Base-by-base conservation (phyloP, 2,888 invertebrate species). In the Oeneis ivallda region DNA sequence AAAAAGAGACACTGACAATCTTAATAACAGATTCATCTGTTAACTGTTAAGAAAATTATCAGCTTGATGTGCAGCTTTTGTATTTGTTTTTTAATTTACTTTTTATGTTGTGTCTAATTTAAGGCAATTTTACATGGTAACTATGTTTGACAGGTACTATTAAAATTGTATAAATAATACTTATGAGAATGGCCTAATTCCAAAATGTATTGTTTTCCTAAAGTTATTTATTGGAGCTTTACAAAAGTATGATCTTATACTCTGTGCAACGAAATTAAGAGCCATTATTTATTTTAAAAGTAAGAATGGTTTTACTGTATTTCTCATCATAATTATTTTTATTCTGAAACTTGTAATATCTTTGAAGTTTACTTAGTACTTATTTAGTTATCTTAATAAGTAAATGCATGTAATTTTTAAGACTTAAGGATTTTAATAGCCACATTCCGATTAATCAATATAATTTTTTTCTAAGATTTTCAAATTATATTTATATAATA, bases 1-100 rank as follows among this genome's bases (percentile, higher is more conserved):
- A 90, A 86, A 90, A 86, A 83, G 76, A 70, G 74, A 79, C 80
- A 87, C 87, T 84, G 80, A 74, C 68, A 74, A 81, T 84, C 78
- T 74, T 68, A 57, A 74, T 75, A 78, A 77, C 76, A 79, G 75
- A 79, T 74, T 81, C 76, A 77, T 79, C 78, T 80, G 62, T 78
- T 79, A 78, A 76, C 64, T 72, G 64, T 69, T 78, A 79, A 83
- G 82, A 72, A 80, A 82, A 72, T 76, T 79, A 78, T 78, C 77
- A 75, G 78, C 76, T 50, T 6, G 26, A 79, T 76, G 79, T 76
- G 79, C 76, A 82, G 84, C 81, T 82, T 26, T 5, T 26, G 26
- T 83, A 69, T 65, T 72, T 71, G 66, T 58, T 67, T 69, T 67
- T 64, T 66, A 62, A 45, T 41, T 74, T 78, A 74, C 68, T 68